Evolutionary conservation across 2,113 vertebrate species (phyloP), one percentile per base, ranked within the genome.

Genomic region (Hucho hucho): DNA sequence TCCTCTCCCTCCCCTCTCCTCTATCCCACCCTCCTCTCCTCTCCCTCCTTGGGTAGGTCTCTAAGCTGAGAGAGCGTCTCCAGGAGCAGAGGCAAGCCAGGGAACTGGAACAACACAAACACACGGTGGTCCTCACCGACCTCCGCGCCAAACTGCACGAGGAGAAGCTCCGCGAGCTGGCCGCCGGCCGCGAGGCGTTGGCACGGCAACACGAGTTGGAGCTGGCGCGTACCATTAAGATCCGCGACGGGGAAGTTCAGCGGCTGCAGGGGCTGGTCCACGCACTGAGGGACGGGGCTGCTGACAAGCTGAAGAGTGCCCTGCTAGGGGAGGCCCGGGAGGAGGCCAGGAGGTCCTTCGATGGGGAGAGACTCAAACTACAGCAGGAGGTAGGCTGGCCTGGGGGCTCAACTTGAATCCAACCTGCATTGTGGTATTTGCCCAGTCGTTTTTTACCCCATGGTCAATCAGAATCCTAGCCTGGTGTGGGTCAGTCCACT

Each of bases 121-220:
- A 99, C 78, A 95, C 95, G 0, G 97, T 96, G 4, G 94, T 95
- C 0, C 82, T 98, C 64, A 98, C 97, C 0, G 97, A 99, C 77
- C 91, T 99, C 84, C 94, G 95, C 16, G 96, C 97, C 84, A 98
- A 99, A 84, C 95, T 99, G 72, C 98, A 98, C 0, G 97, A 99
- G 87, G 98, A 99, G 85, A 98, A 98, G 82, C 94, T 96, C 81
- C 95, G 95, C 25, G 98, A 99, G 77, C 90, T 95, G 24, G 95
- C 96, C 46, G 84, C 89, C 0, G 92, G 92, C 74, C 93, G 98
- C 0, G 98, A 99, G 90, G 79, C 82, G 2, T 89, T 97, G 61
- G 95, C 95, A 64, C 91, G 96, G 58, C 98, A 99, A 87, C 98
- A 99, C 0, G 98, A 99, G 79, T 92, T 91, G 5, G 98, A 99